Base-by-base conservation (phyloP, 1,140 invertebrate species). In the Drosophila sturtevanti region DNA sequence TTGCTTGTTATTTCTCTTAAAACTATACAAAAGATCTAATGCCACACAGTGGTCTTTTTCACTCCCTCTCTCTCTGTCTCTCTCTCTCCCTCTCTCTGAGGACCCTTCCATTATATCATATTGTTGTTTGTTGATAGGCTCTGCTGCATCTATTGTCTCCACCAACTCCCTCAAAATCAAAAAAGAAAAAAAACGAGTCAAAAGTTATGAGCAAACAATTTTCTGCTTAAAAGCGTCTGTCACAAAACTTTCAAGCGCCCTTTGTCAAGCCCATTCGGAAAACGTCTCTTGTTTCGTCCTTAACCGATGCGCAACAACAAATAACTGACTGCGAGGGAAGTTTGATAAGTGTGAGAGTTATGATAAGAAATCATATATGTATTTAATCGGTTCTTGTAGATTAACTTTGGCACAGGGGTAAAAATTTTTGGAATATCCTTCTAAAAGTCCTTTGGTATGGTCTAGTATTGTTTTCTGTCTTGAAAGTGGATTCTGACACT, bases 191-290 rank as follows among this genome's bases (percentile, higher is more conserved):
- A n/a, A 37, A 48, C 38, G 58, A 72, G 64, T 79, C 71, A 76
- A 87, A 85, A 87, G 81, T 82, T 87, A 87, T 87, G 84, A 73
- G 79, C 76, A 89, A 82, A 89, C 82, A 87, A 87, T 87, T 87
- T 87, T 89, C 79, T 87, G 84, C 84, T 89, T 87, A 87, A 86
- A 71, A 87, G 82, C 84, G 84, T 73, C 79, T 89, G 82, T 87
- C 82, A 81, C 55, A 89, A 89, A 87, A 87, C 79, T 89, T 86
- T 79, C 59, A 34, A 71, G 76, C 61, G 72, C 48, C 82, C 82
- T 84, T 79, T 82, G 72, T 87, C 82, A 87, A 76, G 63, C 60
- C 72, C 16, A 2, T 27, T 14, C 5, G 18, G 35, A 0, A 77
- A 59, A 64, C 67, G 68, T 65, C 75, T 74, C 71, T 71, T 48